These are phyloP conservation scores for Tribolium castaneum DNA, from an alignment of 1,140 invertebrate species.

Conservation along the genomic window DNA sequence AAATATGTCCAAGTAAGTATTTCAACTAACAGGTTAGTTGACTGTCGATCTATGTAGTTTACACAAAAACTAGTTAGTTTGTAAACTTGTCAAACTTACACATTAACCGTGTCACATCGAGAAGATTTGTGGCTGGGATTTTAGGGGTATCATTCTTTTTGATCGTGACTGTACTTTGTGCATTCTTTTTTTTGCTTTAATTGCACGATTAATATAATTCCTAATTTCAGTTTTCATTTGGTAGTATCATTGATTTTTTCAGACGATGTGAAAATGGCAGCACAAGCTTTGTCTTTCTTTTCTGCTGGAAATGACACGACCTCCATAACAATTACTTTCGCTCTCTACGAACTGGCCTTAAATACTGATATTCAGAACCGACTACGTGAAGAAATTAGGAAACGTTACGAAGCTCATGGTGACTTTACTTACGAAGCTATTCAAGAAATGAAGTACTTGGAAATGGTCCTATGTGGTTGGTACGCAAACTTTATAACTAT, in stretches of 20 bases:
- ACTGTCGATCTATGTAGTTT: too few species aligned
- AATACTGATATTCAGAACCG: constrained; percentile 65
- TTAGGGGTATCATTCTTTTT: too few species aligned
- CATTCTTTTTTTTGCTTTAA: too few species aligned
- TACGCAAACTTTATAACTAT: constrained; percentile 42
- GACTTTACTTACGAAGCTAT: constrained; percentile 68
- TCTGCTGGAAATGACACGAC: constrained; percentile 67
- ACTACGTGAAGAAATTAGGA: constrained; percentile 64
- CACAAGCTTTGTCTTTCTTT: constrained; percentile 66
- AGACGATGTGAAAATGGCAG: constrained; percentile 49
- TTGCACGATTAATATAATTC: too few species aligned
- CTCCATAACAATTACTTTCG: constrained; percentile 62
- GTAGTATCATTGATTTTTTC: background rate
- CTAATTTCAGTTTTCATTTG: too few species aligned
- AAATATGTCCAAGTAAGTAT: too few species aligned
- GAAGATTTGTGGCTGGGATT: too few species aligned
- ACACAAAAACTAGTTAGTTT: too few species aligned
- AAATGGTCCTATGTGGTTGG: constrained; percentile 67
- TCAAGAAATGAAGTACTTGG: constrained; percentile 67
- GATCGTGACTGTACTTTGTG: too few species aligned
- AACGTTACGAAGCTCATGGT: constrained; percentile 60
- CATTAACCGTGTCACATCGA: too few species aligned
- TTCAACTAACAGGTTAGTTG: too few species aligned
- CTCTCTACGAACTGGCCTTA: constrained; percentile 64
- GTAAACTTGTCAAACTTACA: too few species aligned